These are phyloP conservation scores for Epinephelus coioides DNA, from an alignment of 2,797 vertebrate genomes.

Conservation along the genomic window DNA sequence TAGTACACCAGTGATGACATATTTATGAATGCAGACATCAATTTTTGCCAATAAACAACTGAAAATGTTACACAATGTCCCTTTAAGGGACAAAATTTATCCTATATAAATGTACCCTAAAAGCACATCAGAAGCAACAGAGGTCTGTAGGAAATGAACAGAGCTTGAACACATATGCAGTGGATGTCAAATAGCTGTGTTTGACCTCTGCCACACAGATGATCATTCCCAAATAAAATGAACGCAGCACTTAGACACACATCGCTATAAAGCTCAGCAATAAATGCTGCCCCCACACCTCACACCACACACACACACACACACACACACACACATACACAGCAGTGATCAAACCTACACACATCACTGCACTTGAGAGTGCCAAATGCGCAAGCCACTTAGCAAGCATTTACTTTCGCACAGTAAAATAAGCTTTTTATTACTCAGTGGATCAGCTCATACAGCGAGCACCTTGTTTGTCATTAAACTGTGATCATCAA, in stretches of 20 bases:
- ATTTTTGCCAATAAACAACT: no score
- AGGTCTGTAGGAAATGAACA: neutral
- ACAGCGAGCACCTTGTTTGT: constrained; percentile 13
- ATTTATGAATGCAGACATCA: no score
- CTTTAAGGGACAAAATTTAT: no score
- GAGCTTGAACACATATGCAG: neutral
- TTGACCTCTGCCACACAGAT: neutral
- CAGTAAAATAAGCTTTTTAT: constrained; percentile 6
- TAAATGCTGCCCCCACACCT: constrained; percentile 2
- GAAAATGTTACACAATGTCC: no score
- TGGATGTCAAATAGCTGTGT: neutral
- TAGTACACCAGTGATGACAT: no score
- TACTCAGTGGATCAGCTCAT: neutral
- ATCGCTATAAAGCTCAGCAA: constrained; percentile 4
- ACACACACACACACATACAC: neutral
- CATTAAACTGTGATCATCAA: constrained; percentile 41
- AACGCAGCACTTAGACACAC: constrained; percentile 1
- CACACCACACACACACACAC: neutral
- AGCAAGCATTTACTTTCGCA: neutral
- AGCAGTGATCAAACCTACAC: neutral
- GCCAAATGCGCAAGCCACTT: neutral
- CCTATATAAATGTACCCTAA: no score
- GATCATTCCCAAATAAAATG: neutral
- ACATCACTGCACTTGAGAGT: neutral
- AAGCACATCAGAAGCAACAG: no score